These are phyloP conservation scores for Myiotriccus ornatus DNA, from an alignment of 2,797 vertebrate species.

Conservation along the genomic window DNA sequence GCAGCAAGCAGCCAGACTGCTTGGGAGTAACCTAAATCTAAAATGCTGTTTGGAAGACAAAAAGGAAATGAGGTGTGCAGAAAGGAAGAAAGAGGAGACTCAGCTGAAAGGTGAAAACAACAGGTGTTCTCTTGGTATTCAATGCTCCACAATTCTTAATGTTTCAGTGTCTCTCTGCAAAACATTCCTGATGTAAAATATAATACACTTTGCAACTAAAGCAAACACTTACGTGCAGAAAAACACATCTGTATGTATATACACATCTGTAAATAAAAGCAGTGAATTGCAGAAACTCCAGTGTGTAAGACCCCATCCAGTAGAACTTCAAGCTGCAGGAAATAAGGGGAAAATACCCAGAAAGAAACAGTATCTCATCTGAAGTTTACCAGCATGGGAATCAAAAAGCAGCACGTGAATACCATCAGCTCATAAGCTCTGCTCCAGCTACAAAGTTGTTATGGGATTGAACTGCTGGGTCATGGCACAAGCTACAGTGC, in stretches of 20 bases:
- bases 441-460: background rate
- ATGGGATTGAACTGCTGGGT: background rate
- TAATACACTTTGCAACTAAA: background rate
- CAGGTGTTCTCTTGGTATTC: background rate
- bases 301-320: background rate
- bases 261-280: background rate
- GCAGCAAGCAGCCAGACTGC: background rate
- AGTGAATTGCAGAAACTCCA: background rate
- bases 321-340: background rate
- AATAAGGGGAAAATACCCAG: background rate
- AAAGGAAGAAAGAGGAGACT: background rate
- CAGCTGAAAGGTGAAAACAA: background rate
- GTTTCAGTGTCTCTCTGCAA: background rate
- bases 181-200: fast-evolving
- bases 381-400: background rate
- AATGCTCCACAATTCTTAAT: background rate
- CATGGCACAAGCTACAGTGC: background rate
- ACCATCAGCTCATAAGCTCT: background rate
- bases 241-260: fast-evolving
- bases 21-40: background rate
- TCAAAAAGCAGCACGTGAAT: background rate
- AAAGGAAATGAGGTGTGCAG: background rate
- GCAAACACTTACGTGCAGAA: background rate
- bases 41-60: background rate
- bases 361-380: background rate